Conservation (phyloP, 2,797 vertebrate genomes). For the Hydrophis major region DNA sequence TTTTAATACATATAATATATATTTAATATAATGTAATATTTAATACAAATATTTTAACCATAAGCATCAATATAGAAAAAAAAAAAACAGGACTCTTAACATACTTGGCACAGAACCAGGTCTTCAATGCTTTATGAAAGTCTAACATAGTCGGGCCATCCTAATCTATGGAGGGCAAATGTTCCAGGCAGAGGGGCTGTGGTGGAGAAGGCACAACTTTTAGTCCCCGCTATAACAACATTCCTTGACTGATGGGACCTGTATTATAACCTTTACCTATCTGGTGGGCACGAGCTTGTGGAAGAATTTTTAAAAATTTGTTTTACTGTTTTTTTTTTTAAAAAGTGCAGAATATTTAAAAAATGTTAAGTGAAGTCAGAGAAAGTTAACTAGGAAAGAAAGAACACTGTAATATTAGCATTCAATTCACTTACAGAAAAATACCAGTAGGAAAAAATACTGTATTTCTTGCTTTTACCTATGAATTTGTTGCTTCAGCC, state of each 20-base stretch:
- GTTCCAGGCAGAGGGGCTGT: background rate
- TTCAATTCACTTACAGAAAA: background rate
- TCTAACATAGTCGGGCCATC: background rate
- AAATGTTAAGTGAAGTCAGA: background rate
- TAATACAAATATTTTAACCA: background rate
- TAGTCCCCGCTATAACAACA: background rate
- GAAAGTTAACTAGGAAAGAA: background rate
- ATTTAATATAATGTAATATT: background rate
- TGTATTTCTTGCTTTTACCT: background rate
- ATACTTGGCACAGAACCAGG: background rate
- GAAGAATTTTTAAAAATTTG: background rate
- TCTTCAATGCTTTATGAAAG: background rate
- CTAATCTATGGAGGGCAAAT: background rate
- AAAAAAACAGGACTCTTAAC: background rate
- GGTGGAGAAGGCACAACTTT: background rate
- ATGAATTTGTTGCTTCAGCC: background rate
- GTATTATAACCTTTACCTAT: background rate
- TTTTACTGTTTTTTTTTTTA: background rate
- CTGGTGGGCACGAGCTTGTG: background rate
- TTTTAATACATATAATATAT: background rate
- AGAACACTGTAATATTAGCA: background rate
- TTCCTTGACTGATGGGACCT: background rate
- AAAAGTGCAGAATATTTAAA: background rate
- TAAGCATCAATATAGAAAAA: background rate
- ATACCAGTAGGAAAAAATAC: background rate